Base-by-base conservation (phyloP, 1,140 invertebrate genomes). In the Zaprionus lachaisei region DNA sequence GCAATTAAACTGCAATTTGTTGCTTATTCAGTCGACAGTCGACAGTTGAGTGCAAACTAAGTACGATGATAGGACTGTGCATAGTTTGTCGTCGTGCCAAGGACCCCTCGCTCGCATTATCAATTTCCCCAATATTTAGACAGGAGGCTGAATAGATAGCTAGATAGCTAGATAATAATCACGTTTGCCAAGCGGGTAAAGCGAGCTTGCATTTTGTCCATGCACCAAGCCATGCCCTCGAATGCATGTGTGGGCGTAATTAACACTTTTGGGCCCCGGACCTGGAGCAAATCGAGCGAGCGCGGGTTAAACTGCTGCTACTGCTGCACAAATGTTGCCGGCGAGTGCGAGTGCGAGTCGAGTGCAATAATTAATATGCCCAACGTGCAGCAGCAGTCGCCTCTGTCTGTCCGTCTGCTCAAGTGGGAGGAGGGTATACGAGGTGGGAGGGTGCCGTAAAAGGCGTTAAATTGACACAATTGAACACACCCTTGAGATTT, bases 381-480 rank as follows among this genome's bases (percentile, higher is more conserved):
- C 84, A 89, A 84, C 84, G 69, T 87, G 82, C 77, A 72, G 34
- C 65, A 68, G 58, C 37, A 34, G 58, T 49, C 55, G 37, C n/a
- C 55, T 28, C 62, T 34, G 62, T 24, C 31, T 44, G 38, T n/a
- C 14, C 38, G 24, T 14, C 26, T 47, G 31, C 31, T 44, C 51
- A 41, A 41, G 63, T 41, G 67, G 61, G 56, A 44, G 56, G 20
- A 61, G 14, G 62, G 69, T 37, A 38, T 22, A 44, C 38, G 60
- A 12, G 22, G 37, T 62, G 28, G 62, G 14, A 15, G 37, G 26
- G 73, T 83, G 81, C 70, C 58, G 76, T 83, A 83, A 87, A 91
- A 91, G 90, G 90, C 90, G 90, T 92, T 92, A 92, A 92, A 92
- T 92, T 92, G 90, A 92, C 90, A 92, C 90, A 92, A 92, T 92